phyloP scores from a whole-genome alignment of 2,888 invertebrate species.

The Heliconius ismenius region DNA sequence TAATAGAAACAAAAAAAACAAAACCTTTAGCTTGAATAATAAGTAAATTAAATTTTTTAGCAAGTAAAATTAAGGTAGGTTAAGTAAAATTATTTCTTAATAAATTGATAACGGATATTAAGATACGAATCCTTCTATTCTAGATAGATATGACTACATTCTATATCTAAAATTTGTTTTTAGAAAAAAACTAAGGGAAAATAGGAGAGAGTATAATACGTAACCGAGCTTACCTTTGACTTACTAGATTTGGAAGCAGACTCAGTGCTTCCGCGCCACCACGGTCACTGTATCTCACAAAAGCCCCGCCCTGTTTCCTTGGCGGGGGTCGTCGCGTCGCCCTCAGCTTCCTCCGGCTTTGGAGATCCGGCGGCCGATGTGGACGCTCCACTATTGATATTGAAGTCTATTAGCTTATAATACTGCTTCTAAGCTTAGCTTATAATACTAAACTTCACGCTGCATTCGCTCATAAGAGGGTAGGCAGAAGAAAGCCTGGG shows the following conservation, averaged over 20 bases:
- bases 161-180: neutral
- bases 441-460: too few relatives aligned
- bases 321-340: slow-evolving; percentile 67
- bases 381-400: slow-evolving; percentile 58
- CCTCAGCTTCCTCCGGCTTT: slow-evolving; percentile 69
- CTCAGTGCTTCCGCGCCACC: slow-evolving; percentile 81
- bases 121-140: too few relatives aligned
- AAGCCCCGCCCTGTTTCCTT: slow-evolving; percentile 80
- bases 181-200: neutral
- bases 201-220: neutral
- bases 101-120: too few relatives aligned
- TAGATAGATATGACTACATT: too few relatives aligned
- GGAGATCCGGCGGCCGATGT: slow-evolving; percentile 66
- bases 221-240: slow-evolving; percentile 64
- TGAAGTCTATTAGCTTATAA: neutral
- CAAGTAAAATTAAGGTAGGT: neutral
- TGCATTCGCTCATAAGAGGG: too few relatives aligned
- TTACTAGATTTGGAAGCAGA: slow-evolving; percentile 80
- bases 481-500: too few relatives aligned
- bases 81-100: neutral
- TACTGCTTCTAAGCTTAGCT: too few relatives aligned
- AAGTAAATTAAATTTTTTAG: neutral
- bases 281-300: slow-evolving; percentile 84
- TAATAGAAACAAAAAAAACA: neutral
- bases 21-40: neutral